Percentiles rank a stretch among this genome's conserved stretches.
These are phyloP conservation scores for Acronicta aceris DNA, from an alignment of 2,888 invertebrate genomes.

Conservation along the genomic window DNA sequence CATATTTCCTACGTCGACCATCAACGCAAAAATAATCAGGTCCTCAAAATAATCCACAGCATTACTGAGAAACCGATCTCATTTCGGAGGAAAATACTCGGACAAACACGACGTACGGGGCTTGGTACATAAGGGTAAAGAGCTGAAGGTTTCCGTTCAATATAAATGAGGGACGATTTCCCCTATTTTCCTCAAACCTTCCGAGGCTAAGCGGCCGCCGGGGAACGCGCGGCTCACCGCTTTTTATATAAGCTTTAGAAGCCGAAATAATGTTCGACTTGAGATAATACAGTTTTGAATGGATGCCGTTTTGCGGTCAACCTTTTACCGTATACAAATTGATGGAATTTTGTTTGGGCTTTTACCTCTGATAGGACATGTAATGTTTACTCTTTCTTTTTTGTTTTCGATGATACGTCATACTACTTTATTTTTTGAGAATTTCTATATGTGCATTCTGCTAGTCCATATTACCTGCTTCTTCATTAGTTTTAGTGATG, in stretches of 20 bases:
- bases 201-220: slow-evolving; percentile 78
- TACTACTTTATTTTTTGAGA: slow-evolving; percentile 2
- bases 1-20: slow-evolving; percentile 8
- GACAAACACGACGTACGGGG: slow-evolving; percentile 41
- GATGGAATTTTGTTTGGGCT: slow-evolving; percentile 53
- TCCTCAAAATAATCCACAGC: slow-evolving; percentile 47
- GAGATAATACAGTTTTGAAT: slow-evolving; percentile 73
- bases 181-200: slow-evolving; percentile 76
- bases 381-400: slow-evolving; percentile 28
- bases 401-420: slow-evolving; percentile 25
- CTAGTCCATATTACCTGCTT: too few relatives aligned
- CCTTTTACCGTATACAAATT: slow-evolving; percentile 53
- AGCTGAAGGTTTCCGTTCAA: slow-evolving; percentile 75
- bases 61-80: slow-evolving; percentile 42
- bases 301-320: slow-evolving; percentile 58
- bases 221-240: slow-evolving; percentile 72
- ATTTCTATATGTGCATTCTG: background rate
- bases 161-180: slow-evolving; percentile 83
- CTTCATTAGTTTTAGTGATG: too few relatives aligned
- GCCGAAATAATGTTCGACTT: slow-evolving; percentile 68
- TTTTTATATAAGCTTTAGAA: slow-evolving; percentile 76
- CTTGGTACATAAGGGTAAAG: slow-evolving; percentile 50
- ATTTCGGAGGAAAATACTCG: slow-evolving; percentile 48
- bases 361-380: slow-evolving; percentile 36
- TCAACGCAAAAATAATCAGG: slow-evolving; percentile 36